Evolutionary conservation across 2,797 vertebrate genomes (phyloP).

Genomic region (Huso huso): DNA sequence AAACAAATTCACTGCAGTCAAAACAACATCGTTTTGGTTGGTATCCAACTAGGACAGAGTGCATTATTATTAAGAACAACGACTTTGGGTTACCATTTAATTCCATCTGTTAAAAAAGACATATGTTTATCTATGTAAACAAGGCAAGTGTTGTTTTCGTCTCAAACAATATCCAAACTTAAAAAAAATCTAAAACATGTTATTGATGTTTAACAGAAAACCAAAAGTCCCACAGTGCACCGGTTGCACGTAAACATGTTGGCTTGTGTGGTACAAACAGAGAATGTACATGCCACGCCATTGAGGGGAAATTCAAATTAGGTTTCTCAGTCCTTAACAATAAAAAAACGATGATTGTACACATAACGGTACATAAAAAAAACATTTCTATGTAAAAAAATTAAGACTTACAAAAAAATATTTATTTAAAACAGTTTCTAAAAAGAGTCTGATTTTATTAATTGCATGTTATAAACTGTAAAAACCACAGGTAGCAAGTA

Average conservation of each 20-base stretch:
- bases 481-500: constrained; percentile 7
- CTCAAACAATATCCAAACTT: not conserved
- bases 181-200: constrained; percentile 1
- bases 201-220: not conserved
- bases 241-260: too few relatives aligned
- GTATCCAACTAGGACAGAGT: constrained; percentile 6
- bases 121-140: constrained; percentile 35
- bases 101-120: not conserved
- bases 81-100: not conserved
- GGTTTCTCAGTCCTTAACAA: constrained; percentile 18
- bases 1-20: constrained; percentile 22
- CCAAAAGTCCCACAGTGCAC: not conserved
- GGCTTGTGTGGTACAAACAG: too few relatives aligned
- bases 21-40: constrained; percentile 2
- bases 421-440: not conserved
- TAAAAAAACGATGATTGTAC: constrained; percentile 5
- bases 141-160: constrained; percentile 20
- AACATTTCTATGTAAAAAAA: not conserved
- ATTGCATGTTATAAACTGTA: constrained; percentile 2
- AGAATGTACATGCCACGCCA: too few relatives aligned
- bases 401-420: not conserved
- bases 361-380: not conserved
- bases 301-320: not conserved
- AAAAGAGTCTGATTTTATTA: not conserved
- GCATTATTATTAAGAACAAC: constrained; percentile 22